phyloP scores from a whole-genome alignment of 2,888 invertebrate genomes.

The Apotomis turbidana region DNA sequence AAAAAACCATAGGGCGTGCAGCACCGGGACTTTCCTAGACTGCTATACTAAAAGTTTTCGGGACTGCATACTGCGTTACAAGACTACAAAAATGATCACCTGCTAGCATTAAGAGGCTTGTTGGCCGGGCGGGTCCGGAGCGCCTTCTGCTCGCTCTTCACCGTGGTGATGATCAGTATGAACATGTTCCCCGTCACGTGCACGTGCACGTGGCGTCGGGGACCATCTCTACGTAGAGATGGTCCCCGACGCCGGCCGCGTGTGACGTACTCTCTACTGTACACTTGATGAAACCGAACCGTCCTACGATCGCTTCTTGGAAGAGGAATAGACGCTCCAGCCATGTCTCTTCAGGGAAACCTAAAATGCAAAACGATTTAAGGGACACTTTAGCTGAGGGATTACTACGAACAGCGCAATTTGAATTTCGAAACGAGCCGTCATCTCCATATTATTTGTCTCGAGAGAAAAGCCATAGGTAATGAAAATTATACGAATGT shows the following conservation, averaged over 20 bases:
- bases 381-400: too few relatives aligned
- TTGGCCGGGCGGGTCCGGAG: constrained; percentile 63
- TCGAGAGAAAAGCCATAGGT: too few relatives aligned
- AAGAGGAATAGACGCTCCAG: constrained; percentile 90
- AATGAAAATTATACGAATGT: too few relatives aligned
- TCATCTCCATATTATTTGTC: too few relatives aligned
- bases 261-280: constrained; percentile 87
- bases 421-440: too few relatives aligned
- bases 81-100: constrained; percentile 5
- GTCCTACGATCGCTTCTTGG: constrained; percentile 94
- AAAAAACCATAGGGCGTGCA: too few relatives aligned
- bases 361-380: constrained; percentile 67
- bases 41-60: background rate
- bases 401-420: too few relatives aligned
- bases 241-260: constrained; percentile 83
- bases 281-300: constrained; percentile 96
- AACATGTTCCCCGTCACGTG: constrained; percentile 99
- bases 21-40: too few relatives aligned
- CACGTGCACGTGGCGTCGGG: too few relatives aligned
- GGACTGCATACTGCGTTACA: too few relatives aligned
- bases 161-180: constrained; percentile 90
- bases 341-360: constrained; percentile 91
- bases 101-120: constrained; percentile 54
- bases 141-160: constrained; percentile 80
- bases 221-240: too few relatives aligned